Base-by-base conservation (phyloP, 2,113 vertebrate genomes). In the Anolis carolinensis region DNA sequence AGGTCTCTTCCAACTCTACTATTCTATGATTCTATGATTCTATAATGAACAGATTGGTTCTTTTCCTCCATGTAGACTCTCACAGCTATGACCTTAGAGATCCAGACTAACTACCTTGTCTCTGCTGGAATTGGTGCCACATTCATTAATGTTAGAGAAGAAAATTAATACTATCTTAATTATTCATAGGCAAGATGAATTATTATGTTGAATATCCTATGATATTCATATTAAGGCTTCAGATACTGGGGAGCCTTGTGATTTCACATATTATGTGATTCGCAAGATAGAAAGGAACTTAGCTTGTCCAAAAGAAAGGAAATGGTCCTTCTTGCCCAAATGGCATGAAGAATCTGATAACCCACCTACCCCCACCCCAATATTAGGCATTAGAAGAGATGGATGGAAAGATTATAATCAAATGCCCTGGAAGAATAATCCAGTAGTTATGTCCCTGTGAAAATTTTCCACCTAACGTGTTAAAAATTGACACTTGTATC, bases 91-190 rank as follows among this genome's bases (percentile, higher is more conserved):
- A 30, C 63, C 20, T 50, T 70, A 70, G 16, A 65, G 11, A n/a
- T 83, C 87, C 63, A 65, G 85, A 68, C 65, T 1, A 85, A 68
- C 76, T 87, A 89, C 78, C 48, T 68, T 3, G 0, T 0, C 9
- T 87, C 86, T 55, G 34, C 25, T 48, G 18, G 50, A 48, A 9
- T 72, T 86, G 78, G 23, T n/a, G 48, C 25, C 84, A 88, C 84
- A 44, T 2, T 62, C 34, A 72, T 21, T 74, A 44, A 2, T 2
- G 5, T 87, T 44, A 5, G 76, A 5, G 79, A 88, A 82, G 67
- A 34, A 55, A 81, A 81, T 65, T 63, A 1, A 80, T 63, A 36
- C 34, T 63, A 25, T 44, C 34, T 67, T 2, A 30, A 8, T 13
- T 62, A 65, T 7, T 25, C 59, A 30, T 59, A 20, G 34, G 13